A percentile compares a stretch with the other conserved stretches of the same genome.
Evolutionary conservation across 2,888 invertebrate species (phyloP).

Genomic region (Germaria angustata): DNA sequence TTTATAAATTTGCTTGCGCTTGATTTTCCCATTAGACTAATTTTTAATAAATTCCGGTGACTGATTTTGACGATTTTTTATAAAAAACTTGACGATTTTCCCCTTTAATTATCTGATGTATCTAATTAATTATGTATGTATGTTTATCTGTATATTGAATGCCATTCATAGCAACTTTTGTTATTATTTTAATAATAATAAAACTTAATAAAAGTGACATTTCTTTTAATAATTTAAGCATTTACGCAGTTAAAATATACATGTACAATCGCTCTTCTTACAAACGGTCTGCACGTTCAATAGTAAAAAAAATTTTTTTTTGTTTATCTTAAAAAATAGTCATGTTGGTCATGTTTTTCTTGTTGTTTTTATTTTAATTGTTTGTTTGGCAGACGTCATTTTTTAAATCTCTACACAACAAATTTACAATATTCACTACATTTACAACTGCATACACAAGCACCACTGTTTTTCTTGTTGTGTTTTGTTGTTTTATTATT

Average conservation of each 20-base stretch:
- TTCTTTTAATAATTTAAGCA: conserved; percentile 11
- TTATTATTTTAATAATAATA: conserved; percentile 1
- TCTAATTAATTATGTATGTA: neutral
- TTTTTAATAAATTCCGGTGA: no score
- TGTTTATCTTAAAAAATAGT: neutral
- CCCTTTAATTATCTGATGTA: no score
- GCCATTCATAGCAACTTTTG: no score
- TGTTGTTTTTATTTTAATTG: conserved; percentile 40
- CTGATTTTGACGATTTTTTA: no score
- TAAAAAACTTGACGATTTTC: no score
- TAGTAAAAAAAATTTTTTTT: neutral
- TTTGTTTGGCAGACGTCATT: conserved; percentile 56
- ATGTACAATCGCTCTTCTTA: conserved; percentile 30
- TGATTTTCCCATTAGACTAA: no score
- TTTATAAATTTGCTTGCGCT: no score
- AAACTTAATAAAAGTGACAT: conserved; percentile 17
- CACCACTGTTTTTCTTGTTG: neutral
- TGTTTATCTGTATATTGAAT: neutral
- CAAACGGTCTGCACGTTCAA: neutral
- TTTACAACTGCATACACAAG: conserved; percentile 16
- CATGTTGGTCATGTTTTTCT: conserved; percentile 2
- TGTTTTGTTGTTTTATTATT: conserved; percentile 25
- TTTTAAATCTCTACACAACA: conserved; percentile 31
- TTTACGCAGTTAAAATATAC: conserved; percentile 50
- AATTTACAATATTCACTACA: conserved; percentile 9